phyloP scores from a whole-genome alignment of 2,797 vertebrate species.

The Hydrocynus forskahlii region DNA sequence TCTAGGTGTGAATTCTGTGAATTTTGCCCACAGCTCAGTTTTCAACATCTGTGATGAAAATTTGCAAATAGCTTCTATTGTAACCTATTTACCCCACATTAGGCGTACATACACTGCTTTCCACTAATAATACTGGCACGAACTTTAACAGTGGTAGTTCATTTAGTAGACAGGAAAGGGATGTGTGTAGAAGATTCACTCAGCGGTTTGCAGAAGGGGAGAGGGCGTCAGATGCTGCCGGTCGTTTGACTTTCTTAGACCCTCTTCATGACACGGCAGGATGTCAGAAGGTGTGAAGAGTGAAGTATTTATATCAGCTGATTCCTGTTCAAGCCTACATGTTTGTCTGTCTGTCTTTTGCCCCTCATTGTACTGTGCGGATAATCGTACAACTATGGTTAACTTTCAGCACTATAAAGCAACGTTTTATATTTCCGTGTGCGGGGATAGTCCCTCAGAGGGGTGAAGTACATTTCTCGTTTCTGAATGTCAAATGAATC shows the following conservation, averaged over 20 bases:
- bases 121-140: too few species aligned
- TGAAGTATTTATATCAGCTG: slow-evolving; percentile 27
- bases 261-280: background rate
- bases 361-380: background rate
- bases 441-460: slow-evolving; percentile 12
- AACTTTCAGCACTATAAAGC: background rate
- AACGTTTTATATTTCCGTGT: background rate
- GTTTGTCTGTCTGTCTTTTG: background rate
- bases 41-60: too few species aligned
- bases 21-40: too few species aligned
- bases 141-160: too few species aligned
- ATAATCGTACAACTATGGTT: background rate
- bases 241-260: background rate
- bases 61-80: too few species aligned
- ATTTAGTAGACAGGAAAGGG: background rate
- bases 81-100: too few species aligned
- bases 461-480: background rate
- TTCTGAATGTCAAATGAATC: slow-evolving; percentile 16
- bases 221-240: background rate
- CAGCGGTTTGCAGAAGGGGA: background rate
- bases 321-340: background rate
- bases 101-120: too few species aligned
- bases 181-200: background rate
- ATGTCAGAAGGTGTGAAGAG: background rate
- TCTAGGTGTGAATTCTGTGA: too few species aligned